A percentile compares a stretch with the other conserved stretches of the same genome.
These are phyloP conservation scores for Gymnogyps californianus DNA, from an alignment of 2,113 vertebrate species.

Conservation along the genomic window DNA sequence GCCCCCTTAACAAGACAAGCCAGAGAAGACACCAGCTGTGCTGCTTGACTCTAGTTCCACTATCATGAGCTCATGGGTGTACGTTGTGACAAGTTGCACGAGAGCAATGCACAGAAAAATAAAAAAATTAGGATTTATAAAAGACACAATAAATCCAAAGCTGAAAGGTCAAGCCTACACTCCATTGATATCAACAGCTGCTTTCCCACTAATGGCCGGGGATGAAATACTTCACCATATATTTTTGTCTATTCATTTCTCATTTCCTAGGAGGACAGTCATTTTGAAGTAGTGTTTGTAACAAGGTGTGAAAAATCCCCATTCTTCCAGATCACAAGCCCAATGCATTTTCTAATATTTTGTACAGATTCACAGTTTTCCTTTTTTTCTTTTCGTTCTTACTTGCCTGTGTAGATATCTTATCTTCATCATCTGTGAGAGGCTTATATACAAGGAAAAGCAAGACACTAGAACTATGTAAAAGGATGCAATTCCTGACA, in stretches of 20 bases:
- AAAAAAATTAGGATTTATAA: neutral
- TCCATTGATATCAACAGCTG: neutral
- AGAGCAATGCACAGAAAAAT: neutral
- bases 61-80: neutral
- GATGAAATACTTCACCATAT: neutral
- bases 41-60: neutral
- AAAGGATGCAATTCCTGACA: neutral
- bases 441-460: neutral
- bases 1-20: neutral
- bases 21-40: neutral
- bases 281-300: neutral
- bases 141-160: neutral
- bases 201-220: neutral
- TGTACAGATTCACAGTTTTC: neutral
- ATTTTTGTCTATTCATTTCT: neutral
- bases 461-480: neutral
- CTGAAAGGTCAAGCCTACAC: neutral
- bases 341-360: neutral
- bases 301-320: neutral
- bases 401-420: neutral
- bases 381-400: neutral
- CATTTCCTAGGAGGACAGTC: neutral
- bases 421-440: neutral
- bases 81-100: neutral
- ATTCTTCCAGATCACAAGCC: neutral